A percentile compares a stretch with the other conserved stretches of the same genome.
Evolutionary conservation across 2,888 invertebrate genomes (phyloP).

Genomic region (Xanthia icteritia): DNA sequence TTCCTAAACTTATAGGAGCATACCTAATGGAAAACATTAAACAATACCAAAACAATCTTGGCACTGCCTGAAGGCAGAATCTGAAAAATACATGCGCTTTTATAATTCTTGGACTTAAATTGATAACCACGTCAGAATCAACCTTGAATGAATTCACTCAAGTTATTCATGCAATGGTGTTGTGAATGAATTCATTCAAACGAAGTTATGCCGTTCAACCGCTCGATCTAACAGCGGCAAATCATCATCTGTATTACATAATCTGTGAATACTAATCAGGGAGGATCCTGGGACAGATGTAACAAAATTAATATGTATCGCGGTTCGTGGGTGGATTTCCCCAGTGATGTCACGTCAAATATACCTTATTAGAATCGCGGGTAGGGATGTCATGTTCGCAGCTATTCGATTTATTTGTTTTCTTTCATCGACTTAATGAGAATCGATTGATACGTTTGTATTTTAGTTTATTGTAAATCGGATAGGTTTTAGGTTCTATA

Average conservation of each 20-base stretch:
- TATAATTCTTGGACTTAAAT: background rate
- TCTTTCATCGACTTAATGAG: slow-evolving; percentile 14
- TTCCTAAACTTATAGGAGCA: background rate
- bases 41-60: background rate
- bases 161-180: slow-evolving; percentile 37
- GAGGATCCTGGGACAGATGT: slow-evolving; percentile 60
- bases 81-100: background rate
- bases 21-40: background rate
- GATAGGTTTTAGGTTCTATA: background rate
- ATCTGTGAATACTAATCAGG: slow-evolving; percentile 70
- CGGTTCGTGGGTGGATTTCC: slow-evolving; percentile 70
- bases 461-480: background rate
- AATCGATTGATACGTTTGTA: background rate
- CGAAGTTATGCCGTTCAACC: slow-evolving; percentile 45
- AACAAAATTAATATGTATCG: slow-evolving; percentile 72
- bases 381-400: slow-evolving; percentile 41
- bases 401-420: slow-evolving; percentile 25
- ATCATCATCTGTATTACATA: slow-evolving; percentile 62
- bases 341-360: slow-evolving; percentile 68
- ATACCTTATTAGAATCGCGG: slow-evolving; percentile 67
- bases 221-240: slow-evolving; percentile 30
- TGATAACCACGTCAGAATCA: background rate
- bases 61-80: background rate
- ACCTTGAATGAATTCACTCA: slow-evolving; percentile 7
- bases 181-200: slow-evolving; percentile 18